A percentile compares a stretch with the other conserved stretches of the same genome.
Evolutionary conservation across 2,113 vertebrate species (phyloP).

Genomic region (Kryptolebias marmoratus): DNA sequence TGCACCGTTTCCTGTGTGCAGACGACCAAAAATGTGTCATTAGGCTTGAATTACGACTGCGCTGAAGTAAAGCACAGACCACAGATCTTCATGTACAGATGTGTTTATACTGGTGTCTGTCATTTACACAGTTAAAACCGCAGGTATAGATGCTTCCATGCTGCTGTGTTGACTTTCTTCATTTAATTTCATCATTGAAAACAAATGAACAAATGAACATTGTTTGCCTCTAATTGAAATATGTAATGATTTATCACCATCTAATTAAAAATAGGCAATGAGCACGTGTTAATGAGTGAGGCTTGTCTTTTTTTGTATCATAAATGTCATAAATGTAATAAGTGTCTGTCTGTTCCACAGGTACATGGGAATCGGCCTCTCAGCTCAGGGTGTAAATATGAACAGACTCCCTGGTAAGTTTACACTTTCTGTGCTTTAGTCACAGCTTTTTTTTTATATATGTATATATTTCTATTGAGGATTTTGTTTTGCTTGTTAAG

Average conservation of each 20-base stretch:
- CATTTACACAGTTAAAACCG: too few relatives aligned
- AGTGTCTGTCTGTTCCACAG: slow-evolving; percentile 70
- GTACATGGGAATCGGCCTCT: slow-evolving; percentile 99
- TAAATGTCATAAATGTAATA: not conserved
- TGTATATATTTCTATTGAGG: not conserved
- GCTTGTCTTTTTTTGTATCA: too few relatives aligned
- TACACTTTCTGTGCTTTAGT: not conserved
- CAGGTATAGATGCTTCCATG: not conserved
- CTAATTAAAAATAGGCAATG: too few relatives aligned
- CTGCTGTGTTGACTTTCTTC: not conserved
- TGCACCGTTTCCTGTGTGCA: not conserved
- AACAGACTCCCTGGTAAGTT: slow-evolving; percentile 96
- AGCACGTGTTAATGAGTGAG: too few relatives aligned
- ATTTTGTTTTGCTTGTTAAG: not conserved
- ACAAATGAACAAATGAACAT: too few relatives aligned
- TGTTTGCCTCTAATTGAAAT: too few relatives aligned
- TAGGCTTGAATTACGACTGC: not conserved
- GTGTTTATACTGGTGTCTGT: too few relatives aligned
- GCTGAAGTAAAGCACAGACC: not conserved
- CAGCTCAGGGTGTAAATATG: slow-evolving; percentile 99
- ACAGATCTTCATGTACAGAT: not conserved
- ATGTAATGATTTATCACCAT: too few relatives aligned
- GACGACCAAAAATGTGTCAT: not conserved
- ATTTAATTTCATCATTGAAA: too few relatives aligned
- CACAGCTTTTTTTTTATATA: not conserved